Evolutionary conservation across 2,888 invertebrate genomes (phyloP), one percentile per base, ranked within the genome.

Genomic region (Epistrophella euchroma): DNA sequence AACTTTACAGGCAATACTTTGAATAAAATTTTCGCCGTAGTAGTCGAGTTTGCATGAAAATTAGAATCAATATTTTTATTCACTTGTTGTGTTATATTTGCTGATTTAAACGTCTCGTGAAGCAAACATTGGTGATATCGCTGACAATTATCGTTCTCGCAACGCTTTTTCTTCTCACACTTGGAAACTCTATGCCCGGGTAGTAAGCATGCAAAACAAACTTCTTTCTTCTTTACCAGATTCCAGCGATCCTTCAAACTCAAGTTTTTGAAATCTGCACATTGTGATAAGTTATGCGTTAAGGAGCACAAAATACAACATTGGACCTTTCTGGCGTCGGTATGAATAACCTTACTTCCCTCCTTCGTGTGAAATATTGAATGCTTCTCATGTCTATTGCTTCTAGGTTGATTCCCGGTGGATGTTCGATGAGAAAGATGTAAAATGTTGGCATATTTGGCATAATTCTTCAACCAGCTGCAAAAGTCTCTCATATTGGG

Each of bases 121-220:
- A 74, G 52, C 13, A 74, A 4, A 0, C 1, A 25, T 13, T 74
- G 74, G n/a, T 74, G 74, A 43, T 43, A 32, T 64, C 62, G 25
- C 11, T 22, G 6, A 15, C 74, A 74, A 32, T 58, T 64, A 32
- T 74, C 43, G n/a, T n/a, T 43, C 2, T n/a, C 43, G 7, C n/a
- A 43, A n/a, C 43, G 2, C 2, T 10, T 47, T 64, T 10, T 64
- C 13, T 2, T 22, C 19, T 45, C 22, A n/a, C 75, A 66, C 7
- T 22, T 25, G 9, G 56, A 50, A 2, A 50, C 37, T 32, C 15
- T 32, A 15, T 64, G 74, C 4, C 74, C 74, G n/a, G 62, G 52
- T 19, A 35, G 4, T 11, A 72, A 37, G 15, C 62, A 64, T 6
- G 74, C 7, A n/a, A 64, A 64, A 28, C 74, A 74, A 6, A 64